phyloP scores from a whole-genome alignment of 2,113 vertebrate genomes.

The Psammodynastes pulverulentus region DNA sequence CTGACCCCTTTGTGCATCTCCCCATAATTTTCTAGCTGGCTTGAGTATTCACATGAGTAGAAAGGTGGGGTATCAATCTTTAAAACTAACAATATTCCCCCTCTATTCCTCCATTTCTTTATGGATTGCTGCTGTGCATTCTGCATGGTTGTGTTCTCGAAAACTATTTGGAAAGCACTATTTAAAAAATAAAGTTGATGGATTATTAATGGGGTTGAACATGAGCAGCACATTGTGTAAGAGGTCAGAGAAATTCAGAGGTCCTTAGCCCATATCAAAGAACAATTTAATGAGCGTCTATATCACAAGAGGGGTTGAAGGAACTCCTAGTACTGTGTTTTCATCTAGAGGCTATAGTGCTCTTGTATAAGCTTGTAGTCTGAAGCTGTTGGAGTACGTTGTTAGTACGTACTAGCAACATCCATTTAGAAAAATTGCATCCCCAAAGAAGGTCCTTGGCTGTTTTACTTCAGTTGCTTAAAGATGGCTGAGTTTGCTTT shows the following conservation, averaged over 20 bases:
- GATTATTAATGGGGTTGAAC: neutral
- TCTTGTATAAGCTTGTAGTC: neutral
- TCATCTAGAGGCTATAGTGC: neutral
- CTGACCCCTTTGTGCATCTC: neutral
- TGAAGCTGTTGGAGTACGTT: neutral
- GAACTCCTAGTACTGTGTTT: neutral
- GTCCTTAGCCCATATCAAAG: neutral
- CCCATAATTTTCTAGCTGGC: neutral
- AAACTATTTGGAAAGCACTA: neutral
- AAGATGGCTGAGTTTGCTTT: neutral
- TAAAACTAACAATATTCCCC: neutral
- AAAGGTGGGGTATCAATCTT: neutral
- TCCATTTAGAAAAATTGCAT: neutral
- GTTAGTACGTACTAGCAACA: neutral
- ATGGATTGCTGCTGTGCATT: neutral
- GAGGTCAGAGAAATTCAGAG: neutral
- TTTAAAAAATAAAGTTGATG: neutral
- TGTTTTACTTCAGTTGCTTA: neutral
- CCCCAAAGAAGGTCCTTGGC: neutral
- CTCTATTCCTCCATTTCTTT: neutral
- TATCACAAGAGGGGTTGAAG: neutral
- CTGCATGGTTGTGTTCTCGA: neutral
- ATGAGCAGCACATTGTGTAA: neutral
- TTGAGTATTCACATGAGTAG: neutral
- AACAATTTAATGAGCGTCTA: neutral